Evolutionary conservation across 2,888 invertebrate genomes (phyloP), one percentile per base, ranked within the genome.

Genomic region (Agriopis aurantiaria): DNA sequence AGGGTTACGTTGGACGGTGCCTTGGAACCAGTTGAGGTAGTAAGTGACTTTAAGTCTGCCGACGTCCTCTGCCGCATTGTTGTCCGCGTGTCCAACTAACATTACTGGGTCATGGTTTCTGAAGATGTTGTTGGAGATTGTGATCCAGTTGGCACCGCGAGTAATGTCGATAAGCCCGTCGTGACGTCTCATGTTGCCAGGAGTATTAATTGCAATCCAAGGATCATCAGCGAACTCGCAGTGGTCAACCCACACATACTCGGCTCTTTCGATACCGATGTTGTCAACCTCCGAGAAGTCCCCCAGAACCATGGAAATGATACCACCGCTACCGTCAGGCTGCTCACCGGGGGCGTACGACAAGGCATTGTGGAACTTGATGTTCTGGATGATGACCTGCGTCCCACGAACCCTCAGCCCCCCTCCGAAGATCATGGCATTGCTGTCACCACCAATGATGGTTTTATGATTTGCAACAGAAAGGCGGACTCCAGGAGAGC

Each of bases 141-240:
- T 55, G 48, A 75, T 59, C 33, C 49, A 71, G 64, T 67, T 72
- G 9, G 75, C 56, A 12, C 61, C 73, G 9, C 68, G 53, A 12
- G 40, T 62, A 52, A 75, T 73, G 52, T 71, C 71, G 43, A 75
- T 66, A 17, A 66, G 63, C 14, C 75, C 73, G 66, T 75, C 69
- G 58, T 75, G 75, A n/a, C 73, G 69, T 33, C 71, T 68, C 48
- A 52, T 56, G 51, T 57, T 56, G 7, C 17, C 65, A 8, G 68
- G 66, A n/a, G 51, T 61, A 43, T 11, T 57, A 33, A 14, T n/a
- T 4, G 69, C 58, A n/a, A 65, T 62, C 74, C 74, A 75, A 3
- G 74, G 74, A 52, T 75, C 74, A 46, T 75, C 72, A 4, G 74
- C 66, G 23, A 75, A 75, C 61, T 75, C 72, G 53, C 65, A 65